A percentile compares a stretch with the other conserved stretches of the same genome.
Evolutionary conservation across 2,113 vertebrate genomes (phyloP).

Genomic region (Erpornis zantholeuca): DNA sequence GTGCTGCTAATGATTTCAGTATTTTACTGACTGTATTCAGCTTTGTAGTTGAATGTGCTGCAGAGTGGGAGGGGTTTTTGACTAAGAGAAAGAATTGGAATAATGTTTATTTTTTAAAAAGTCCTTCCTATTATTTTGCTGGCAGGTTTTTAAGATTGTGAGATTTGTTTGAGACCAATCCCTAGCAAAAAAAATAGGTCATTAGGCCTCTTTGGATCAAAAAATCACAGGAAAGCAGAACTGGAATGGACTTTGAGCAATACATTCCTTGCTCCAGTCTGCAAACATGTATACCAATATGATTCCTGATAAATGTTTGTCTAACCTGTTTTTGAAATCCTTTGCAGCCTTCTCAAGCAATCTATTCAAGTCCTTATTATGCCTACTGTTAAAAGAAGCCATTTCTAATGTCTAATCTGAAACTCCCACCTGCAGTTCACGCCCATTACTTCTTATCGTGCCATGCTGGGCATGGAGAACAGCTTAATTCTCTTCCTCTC

Average conservation of each 20-base stretch:
- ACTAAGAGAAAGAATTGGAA: neutral
- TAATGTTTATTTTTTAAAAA: neutral
- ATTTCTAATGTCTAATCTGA: slow-evolving; percentile 32
- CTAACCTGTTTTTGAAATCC: neutral
- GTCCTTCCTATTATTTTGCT: neutral
- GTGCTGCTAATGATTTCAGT: slow-evolving; percentile 3
- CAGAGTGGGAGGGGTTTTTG: neutral
- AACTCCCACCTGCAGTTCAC: slow-evolving; percentile 47
- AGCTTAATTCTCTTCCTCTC: slow-evolving; percentile 23
- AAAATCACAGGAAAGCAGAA: neutral
- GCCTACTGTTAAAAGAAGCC: slow-evolving; percentile 1
- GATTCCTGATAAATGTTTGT: neutral
- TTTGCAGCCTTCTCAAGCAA: neutral
- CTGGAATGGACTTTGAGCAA: neutral
- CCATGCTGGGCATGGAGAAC: slow-evolving; percentile 25
- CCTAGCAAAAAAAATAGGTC: neutral
- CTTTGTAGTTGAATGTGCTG: neutral
- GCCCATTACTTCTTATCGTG: slow-evolving; percentile 20
- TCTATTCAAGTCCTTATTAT: slow-evolving; percentile 1
- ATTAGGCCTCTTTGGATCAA: neutral
- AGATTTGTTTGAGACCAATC: neutral
- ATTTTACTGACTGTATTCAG: neutral
- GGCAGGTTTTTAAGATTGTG: neutral
- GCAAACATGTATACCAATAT: neutral
- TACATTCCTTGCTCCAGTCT: neutral